Conservation (phyloP, 2,113 vertebrate species). For the Pachypanchax playfairii region DNA sequence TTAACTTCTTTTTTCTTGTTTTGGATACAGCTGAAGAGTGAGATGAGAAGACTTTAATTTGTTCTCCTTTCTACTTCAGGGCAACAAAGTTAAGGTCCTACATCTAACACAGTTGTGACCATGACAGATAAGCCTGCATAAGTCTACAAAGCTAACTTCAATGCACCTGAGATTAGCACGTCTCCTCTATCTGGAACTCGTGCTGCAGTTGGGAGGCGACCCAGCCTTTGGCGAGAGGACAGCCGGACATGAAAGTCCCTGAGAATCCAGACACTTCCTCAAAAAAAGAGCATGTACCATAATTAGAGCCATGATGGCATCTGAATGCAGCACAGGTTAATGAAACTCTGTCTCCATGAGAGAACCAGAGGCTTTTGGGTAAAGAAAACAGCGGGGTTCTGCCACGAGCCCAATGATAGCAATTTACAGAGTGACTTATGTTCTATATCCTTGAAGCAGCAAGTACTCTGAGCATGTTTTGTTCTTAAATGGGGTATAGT, state of each 20-base stretch:
- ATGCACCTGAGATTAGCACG: constrained; percentile 70
- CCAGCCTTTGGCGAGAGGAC: constrained; percentile 70
- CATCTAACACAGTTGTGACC: constrained; percentile 69
- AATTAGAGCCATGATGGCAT: constrained; percentile 83
- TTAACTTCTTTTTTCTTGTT: constrained; percentile 14
- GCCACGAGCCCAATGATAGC: constrained; percentile 80
- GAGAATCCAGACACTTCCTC: constrained; percentile 67
- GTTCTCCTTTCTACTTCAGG: constrained; percentile 68
- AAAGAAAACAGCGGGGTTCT: constrained; percentile 81
- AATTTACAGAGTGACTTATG: constrained; percentile 85
- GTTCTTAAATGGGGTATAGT: constrained; percentile 79
- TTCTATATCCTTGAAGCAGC: constrained; percentile 73
- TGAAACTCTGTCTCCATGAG: constrained; percentile 77
- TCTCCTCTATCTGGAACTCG: constrained; percentile 46
- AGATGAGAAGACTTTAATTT: constrained; percentile 76
- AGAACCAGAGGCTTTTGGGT: constrained; percentile 78
- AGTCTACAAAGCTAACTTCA: constrained; percentile 75
- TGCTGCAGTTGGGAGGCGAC: constrained; percentile 56
- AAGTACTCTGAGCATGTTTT: constrained; percentile 74
- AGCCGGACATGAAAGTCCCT: constrained; percentile 67
- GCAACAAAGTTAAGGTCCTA: constrained; percentile 68
- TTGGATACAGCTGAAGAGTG: constrained; percentile 64
- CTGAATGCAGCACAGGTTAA: constrained; percentile 81
- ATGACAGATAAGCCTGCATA: constrained; percentile 70
- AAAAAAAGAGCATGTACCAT: constrained; percentile 76